phyloP scores from a whole-genome alignment of 2,888 invertebrate genomes.

The Pyralis farinalis region DNA sequence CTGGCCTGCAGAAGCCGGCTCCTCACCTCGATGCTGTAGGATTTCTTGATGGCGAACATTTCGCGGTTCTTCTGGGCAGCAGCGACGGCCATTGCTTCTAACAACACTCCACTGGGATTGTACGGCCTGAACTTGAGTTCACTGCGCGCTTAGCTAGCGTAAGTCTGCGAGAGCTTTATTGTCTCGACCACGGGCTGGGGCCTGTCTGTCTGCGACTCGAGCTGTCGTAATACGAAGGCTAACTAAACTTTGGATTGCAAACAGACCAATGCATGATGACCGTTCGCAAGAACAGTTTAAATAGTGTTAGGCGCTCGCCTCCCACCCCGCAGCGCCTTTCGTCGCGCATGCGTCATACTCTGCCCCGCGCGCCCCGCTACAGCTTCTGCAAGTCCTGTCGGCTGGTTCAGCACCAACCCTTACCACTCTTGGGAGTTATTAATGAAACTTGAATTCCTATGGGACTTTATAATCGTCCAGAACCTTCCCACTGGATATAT shows the following conservation, averaged over 20 bases:
- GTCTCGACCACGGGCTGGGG: conserved; percentile 83
- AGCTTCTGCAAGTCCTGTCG: conserved; percentile 22
- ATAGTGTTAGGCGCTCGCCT: conserved; percentile 79
- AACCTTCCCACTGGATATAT: too few relatives aligned
- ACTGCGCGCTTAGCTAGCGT: conserved; percentile 78
- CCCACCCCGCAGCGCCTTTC: conserved; percentile 79
- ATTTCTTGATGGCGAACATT: conserved; percentile 98
- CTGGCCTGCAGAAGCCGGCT: conserved; percentile 26
- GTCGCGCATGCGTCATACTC: conserved; percentile 82
- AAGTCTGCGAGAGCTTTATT: conserved; percentile 75
- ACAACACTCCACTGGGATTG: conserved; percentile 72
- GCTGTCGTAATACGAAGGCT: conserved; percentile 79
- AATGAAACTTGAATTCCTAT: too few relatives aligned
- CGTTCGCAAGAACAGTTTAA: conserved; percentile 84
- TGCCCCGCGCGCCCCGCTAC: conserved; percentile 50
- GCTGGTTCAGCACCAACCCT: conserved; percentile 20
- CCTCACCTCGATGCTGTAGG: conserved; percentile 98
- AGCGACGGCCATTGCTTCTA: conserved; percentile 90
- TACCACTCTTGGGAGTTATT: conserved; percentile 10
- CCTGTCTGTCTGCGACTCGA: conserved; percentile 80
- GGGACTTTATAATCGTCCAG: too few relatives aligned
- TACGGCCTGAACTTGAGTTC: conserved; percentile 74
- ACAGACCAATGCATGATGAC: conserved; percentile 86
- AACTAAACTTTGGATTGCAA: conserved; percentile 84
- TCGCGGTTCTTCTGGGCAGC: conserved; percentile 97